Conservation (phyloP, 2,888 invertebrate genomes). For the Polydesmus complanatus region DNA sequence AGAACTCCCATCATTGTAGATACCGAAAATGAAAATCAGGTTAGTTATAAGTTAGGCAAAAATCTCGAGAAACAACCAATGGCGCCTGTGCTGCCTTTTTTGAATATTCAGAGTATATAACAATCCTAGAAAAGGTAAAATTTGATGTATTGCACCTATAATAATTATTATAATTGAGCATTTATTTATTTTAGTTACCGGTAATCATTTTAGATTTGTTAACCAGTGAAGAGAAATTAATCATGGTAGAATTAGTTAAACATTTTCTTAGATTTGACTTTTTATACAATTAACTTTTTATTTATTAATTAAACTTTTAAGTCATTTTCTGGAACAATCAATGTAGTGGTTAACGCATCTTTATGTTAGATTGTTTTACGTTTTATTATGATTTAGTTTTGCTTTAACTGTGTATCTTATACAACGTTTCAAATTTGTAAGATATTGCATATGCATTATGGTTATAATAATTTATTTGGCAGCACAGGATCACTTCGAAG, state of each 20-base stretch:
- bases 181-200: too few relatives aligned
- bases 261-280: too few relatives aligned
- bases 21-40: slow-evolving; percentile 13
- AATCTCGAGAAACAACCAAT: neutral
- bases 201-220: too few relatives aligned
- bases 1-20: slow-evolving; percentile 7
- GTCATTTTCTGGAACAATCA: neutral
- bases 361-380: neutral
- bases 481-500: neutral
- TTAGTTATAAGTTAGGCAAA: slow-evolving; percentile 9
- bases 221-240: too few relatives aligned
- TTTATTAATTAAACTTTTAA: too few relatives aligned
- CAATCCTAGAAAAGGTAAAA: too few relatives aligned
- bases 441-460: neutral
- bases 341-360: neutral
- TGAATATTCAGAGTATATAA: too few relatives aligned
- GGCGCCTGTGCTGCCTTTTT: slow-evolving; percentile 5
- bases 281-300: too few relatives aligned
- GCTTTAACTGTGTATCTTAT: neutral
- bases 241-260: too few relatives aligned
- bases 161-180: too few relatives aligned
- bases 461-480: neutral
- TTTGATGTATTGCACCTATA: too few relatives aligned
- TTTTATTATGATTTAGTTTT: neutral
- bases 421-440: neutral